Evolutionary conservation across 2,797 vertebrate species (phyloP), one percentile per base, ranked within the genome.

Genomic region (Lycodopsis pacificus): DNA sequence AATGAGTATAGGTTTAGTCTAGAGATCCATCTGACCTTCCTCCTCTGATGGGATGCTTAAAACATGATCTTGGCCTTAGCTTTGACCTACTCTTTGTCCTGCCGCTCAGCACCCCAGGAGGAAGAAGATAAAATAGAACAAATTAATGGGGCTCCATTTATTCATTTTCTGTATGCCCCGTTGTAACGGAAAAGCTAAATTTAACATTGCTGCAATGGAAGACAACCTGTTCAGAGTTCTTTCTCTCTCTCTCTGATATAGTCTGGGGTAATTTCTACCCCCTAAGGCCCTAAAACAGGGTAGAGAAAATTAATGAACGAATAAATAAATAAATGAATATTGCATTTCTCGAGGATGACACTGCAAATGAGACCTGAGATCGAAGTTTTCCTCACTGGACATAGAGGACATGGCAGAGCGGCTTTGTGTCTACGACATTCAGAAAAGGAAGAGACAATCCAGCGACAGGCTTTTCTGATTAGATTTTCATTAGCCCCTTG

Each of bases 401-500:
- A 64, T 30, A 73, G 70, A 71, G 32, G 40, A 62, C 51, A 80
- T 3, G 30, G 34, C 68, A 72, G 49, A 68, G 56, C 75, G 25
- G 49, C 65, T 42, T 68, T 68, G 64, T 66, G 59, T 73, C 48
- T 68, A 59, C 7, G 56, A 76, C 74, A 85, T 73, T 75, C 44
- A 63, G 74, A 71, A 44, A 76, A 76, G 64, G 65, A 78, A 46
- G 65, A 86, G 83, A 85, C 82, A 69, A 78, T 82, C 77, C 38
- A 79, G 71, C 13, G 51, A 86, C 81, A 73, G 85, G 76, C 81
- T 88, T 84, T 90, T 89, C 83, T 76, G 83, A 92, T 93, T 88
- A 90, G 90, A 91, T 91, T 93, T 93, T 83, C 90, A 93, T 94
- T 93, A 93, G 91, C 88, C 71, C 70, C 89, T 90, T 83, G 86